Evolutionary conservation across 2,888 invertebrate genomes (phyloP).

Genomic region (Peribatodes rhomboidaria): DNA sequence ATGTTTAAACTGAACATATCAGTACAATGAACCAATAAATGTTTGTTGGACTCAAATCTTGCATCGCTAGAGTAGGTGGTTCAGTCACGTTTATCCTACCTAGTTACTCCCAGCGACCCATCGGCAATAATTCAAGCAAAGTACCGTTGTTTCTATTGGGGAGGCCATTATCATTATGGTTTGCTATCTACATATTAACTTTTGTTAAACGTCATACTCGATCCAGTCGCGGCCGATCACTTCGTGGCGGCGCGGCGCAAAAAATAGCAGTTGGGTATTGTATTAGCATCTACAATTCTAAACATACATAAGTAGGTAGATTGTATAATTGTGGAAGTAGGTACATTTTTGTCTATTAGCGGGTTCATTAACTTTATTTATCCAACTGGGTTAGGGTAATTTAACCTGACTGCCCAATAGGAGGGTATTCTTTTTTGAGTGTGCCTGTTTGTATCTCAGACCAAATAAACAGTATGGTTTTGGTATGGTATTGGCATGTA

Average conservation of each 20-base stretch:
- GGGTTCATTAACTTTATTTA: conserved; percentile 54
- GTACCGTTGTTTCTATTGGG: conserved; percentile 64
- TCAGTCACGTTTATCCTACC: conserved; percentile 41
- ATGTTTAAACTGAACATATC: not conserved
- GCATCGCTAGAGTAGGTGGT: conserved; percentile 29
- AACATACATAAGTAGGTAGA: too few species aligned
- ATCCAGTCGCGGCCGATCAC: conserved; percentile 51
- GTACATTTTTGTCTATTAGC: conserved; percentile 26
- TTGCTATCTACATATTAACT: conserved; percentile 62
- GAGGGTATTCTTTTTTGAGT: too few species aligned
- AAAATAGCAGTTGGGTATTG: conserved; percentile 26
- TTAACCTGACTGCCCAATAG: conserved; percentile 12
- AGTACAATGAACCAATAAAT: conserved; percentile 32
- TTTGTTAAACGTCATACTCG: conserved; percentile 58
- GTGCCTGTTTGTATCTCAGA: too few species aligned
- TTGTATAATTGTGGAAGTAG: conserved; percentile 20
- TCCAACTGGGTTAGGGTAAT: conserved; percentile 50
- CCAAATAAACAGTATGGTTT: too few species aligned
- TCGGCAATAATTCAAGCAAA: conserved; percentile 61
- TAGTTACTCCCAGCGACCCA: conserved; percentile 47
- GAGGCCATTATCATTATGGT: conserved; percentile 64
- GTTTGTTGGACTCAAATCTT: conserved; percentile 38
- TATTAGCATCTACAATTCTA: conserved; percentile 16
- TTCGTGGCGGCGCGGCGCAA: conserved; percentile 46
- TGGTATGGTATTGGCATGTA: too few species aligned